Evolutionary conservation across 2,113 vertebrate genomes (phyloP).

Genomic region (Potamarius usumacintae): DNA sequence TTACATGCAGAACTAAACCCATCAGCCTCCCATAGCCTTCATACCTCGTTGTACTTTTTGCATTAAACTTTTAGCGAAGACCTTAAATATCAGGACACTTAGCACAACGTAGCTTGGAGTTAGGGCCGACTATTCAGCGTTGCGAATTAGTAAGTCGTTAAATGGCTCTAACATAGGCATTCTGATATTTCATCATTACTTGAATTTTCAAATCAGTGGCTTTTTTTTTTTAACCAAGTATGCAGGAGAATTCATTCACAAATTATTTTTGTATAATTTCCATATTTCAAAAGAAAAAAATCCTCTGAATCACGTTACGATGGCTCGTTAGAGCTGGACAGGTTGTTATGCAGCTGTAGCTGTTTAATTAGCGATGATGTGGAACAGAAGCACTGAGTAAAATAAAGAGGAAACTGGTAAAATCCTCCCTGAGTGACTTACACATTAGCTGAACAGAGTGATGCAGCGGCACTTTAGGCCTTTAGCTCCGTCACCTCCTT

Average conservation of each 20-base stretch:
- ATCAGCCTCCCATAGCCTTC: neutral
- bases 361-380: neutral
- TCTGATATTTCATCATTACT: neutral
- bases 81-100: neutral
- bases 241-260: neutral
- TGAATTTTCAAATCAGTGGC: neutral
- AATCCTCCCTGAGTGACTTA: neutral
- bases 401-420: neutral
- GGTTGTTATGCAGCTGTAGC: neutral
- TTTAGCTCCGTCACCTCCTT: neutral
- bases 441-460: neutral
- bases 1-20: neutral
- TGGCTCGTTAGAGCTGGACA: neutral
- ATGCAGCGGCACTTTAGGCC: neutral
- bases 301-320: too few species aligned
- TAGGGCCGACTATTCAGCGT: neutral
- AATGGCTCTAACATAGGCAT: neutral
- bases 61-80: neutral
- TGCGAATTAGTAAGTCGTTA: neutral
- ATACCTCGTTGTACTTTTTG: constrained; percentile 16
- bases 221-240: neutral
- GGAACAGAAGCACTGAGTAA: neutral
- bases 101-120: neutral
- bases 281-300: neutral
- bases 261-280: neutral